phyloP scores from a whole-genome alignment of 2,797 vertebrate species.

The Chrysocyon brachyurus region DNA sequence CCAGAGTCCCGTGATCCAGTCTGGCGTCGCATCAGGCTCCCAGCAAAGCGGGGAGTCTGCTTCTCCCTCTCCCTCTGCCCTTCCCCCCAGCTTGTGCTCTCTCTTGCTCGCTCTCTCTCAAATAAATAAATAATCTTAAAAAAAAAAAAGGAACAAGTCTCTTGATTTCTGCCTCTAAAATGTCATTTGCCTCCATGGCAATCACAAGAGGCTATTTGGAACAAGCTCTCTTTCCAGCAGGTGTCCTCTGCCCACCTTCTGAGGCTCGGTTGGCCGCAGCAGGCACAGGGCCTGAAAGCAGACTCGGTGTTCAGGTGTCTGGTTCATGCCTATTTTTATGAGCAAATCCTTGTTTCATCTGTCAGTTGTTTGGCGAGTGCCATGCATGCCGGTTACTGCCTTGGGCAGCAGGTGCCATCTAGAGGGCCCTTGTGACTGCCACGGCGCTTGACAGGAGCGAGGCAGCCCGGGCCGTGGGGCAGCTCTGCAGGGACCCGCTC shows the following conservation, averaged over 20 bases:
- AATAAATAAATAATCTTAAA: no score
- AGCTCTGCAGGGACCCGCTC: neutral
- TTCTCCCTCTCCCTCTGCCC: no score
- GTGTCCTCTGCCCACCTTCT: neutral
- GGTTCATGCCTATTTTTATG: conserved; percentile 51
- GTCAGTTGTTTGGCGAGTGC: neutral
- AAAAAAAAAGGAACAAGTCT: no score
- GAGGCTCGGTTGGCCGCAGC: neutral
- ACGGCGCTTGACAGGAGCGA: neutral
- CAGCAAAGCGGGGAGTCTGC: no score
- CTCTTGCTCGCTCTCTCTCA: no score
- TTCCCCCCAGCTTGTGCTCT: no score
- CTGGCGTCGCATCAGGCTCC: no score
- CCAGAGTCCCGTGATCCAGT: no score
- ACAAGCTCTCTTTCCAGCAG: neutral
- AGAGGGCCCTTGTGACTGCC: conserved; percentile 45
- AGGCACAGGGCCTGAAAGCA: neutral
- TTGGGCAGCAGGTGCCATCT: conserved; percentile 67
- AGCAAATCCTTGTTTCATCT: conserved; percentile 35
- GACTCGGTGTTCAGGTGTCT: neutral
- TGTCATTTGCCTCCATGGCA: neutral
- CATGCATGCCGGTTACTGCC: neutral
- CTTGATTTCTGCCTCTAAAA: neutral
- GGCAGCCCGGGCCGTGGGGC: neutral
- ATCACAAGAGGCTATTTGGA: neutral